Evolutionary conservation across 2,888 invertebrate genomes (phyloP).

Genomic region (Rhorus exstirpatorius): DNA sequence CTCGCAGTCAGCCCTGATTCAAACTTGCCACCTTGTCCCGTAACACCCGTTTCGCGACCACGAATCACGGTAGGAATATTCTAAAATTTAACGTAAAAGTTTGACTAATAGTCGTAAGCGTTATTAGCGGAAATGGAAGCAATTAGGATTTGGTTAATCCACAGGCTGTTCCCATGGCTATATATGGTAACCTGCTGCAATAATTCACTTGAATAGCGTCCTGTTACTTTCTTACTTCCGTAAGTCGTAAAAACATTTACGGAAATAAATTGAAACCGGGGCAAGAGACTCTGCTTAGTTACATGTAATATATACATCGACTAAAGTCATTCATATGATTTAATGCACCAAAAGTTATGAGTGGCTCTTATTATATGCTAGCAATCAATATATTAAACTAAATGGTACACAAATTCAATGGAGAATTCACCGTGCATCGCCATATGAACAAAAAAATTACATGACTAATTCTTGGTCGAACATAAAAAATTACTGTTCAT

Average conservation of each 20-base stretch:
- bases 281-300: background rate
- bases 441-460: too few relatives aligned
- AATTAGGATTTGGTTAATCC: slow-evolving; percentile 83
- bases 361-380: too few relatives aligned
- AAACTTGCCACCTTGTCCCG: slow-evolving; percentile 52
- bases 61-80: slow-evolving; percentile 59
- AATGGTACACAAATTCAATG: background rate
- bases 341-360: too few relatives aligned
- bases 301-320: background rate
- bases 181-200: slow-evolving; percentile 59
- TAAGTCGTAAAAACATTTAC: slow-evolving; percentile 2
- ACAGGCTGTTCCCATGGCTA: slow-evolving; percentile 70
- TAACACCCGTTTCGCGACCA: slow-evolving; percentile 27
- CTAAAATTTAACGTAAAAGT: slow-evolving; percentile 78
- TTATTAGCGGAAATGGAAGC: slow-evolving; percentile 83
- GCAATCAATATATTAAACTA: too few relatives aligned
- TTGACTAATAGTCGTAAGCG: slow-evolving; percentile 80
- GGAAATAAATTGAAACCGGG: slow-evolving; percentile 8
- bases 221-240: slow-evolving; percentile 22
- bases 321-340: background rate
- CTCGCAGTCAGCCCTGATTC: slow-evolving; percentile 13
- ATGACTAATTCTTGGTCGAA: too few relatives aligned
- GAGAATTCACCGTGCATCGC: too few relatives aligned
- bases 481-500: too few relatives aligned
- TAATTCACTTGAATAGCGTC: slow-evolving; percentile 22